These are phyloP conservation scores for Pangasius mekongensis DNA, from an alignment of 2,797 vertebrate species.

Conservation along the genomic window DNA sequence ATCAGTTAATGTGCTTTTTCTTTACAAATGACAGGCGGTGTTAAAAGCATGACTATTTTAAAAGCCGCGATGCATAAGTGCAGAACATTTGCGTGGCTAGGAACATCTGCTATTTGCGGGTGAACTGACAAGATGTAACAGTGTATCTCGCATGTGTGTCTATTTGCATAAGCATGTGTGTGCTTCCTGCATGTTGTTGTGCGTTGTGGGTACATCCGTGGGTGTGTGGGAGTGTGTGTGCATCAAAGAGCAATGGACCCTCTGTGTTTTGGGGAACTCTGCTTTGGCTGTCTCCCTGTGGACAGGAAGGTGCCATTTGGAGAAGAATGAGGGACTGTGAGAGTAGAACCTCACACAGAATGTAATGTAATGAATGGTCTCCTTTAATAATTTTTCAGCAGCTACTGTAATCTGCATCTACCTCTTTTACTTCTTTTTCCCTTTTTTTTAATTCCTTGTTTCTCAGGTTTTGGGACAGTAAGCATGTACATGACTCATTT, in stretches of 20 bases:
- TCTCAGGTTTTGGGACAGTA: too few relatives aligned
- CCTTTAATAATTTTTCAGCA: slow-evolving; percentile 17
- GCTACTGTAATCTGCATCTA: slow-evolving; percentile 16
- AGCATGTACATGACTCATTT: not conserved
- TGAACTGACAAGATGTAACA: not conserved
- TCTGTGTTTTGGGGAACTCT: slow-evolving; percentile 43
- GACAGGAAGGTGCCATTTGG: slow-evolving; percentile 32
- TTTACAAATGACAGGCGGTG: slow-evolving; percentile 8
- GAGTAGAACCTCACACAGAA: slow-evolving; percentile 27
- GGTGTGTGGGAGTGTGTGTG: not conserved
- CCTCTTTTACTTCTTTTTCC: not conserved
- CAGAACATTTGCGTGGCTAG: not conserved
- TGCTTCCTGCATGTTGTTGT: slow-evolving; percentile 8
- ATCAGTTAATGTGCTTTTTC: slow-evolving; percentile 24
- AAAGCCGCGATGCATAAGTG: slow-evolving; percentile 1
- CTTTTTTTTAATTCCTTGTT: not conserved
- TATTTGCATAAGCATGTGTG: slow-evolving; percentile 37
- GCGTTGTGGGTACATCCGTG: slow-evolving; percentile 7
- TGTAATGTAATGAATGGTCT: slow-evolving; percentile 37
- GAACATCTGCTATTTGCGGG: not conserved
- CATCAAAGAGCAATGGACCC: slow-evolving; percentile 37
- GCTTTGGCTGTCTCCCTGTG: slow-evolving; percentile 28
- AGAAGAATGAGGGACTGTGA: slow-evolving; percentile 47
- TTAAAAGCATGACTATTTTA: slow-evolving; percentile 24
- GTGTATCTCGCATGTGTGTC: slow-evolving; percentile 7